Conservation (phyloP, 2,797 vertebrate genomes). For the Pteropus rufus region DNA sequence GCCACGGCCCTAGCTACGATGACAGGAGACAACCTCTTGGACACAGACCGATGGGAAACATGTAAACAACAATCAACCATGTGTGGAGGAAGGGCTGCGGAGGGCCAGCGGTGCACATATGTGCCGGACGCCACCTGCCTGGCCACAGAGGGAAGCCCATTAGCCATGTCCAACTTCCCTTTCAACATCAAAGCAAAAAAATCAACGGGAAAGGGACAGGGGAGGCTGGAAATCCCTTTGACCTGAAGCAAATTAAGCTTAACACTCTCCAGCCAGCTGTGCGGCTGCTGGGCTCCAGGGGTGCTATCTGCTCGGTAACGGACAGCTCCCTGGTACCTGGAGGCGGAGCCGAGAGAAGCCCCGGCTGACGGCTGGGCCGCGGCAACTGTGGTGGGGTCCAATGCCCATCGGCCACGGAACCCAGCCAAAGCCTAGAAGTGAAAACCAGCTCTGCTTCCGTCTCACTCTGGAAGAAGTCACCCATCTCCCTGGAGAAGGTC, state of each 20-base stretch:
- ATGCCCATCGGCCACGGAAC: background rate
- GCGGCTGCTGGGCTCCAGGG: background rate
- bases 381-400: background rate
- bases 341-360: background rate
- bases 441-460: background rate
- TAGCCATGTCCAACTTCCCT: background rate
- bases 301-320: background rate
- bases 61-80: background rate
- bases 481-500: background rate
- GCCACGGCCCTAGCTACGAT: slow-evolving; percentile 48
- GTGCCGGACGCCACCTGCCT: background rate
- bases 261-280: background rate
- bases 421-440: background rate
- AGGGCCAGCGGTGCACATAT: background rate
- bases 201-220: background rate
- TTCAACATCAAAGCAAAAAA: background rate
- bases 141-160: background rate
- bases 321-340: background rate
- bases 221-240: background rate
- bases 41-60: background rate
- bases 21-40: slow-evolving; percentile 33
- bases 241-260: background rate
- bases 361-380: too few species aligned
- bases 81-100: background rate
- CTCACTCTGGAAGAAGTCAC: background rate